Evolutionary conservation across 2,888 invertebrate genomes (phyloP).

Genomic region (Nymphalis c-album): DNA sequence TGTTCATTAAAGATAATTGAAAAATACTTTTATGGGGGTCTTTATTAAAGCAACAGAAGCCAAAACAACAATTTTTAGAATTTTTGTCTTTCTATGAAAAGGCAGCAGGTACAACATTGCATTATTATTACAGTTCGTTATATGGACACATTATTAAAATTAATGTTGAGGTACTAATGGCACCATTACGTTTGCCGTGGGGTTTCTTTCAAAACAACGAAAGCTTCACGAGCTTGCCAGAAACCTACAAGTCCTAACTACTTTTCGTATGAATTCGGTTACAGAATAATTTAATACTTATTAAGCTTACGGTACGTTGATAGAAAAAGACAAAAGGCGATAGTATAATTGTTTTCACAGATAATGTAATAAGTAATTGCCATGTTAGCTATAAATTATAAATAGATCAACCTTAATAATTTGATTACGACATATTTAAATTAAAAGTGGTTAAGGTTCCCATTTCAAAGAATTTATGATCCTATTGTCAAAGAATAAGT

Average conservation of each 20-base stretch:
- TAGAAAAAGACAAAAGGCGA: too few species aligned
- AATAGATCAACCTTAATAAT: conserved; percentile 69
- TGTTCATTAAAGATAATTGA: too few species aligned
- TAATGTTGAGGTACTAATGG: conserved; percentile 42
- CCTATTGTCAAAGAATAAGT: conserved; percentile 10
- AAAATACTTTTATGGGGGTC: too few species aligned
- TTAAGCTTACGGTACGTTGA: not conserved
- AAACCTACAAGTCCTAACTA: not conserved
- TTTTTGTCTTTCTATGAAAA: not conserved
- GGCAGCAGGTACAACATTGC: conserved; percentile 4
- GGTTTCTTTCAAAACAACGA: conserved; percentile 42
- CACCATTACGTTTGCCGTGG: conserved; percentile 43
- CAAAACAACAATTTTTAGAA: too few species aligned
- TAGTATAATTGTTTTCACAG: too few species aligned
- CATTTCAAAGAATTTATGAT: conserved; percentile 48
- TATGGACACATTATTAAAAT: conserved; percentile 36
- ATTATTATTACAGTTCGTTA: conserved; percentile 30
- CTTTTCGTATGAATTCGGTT: not conserved
- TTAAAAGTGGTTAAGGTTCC: conserved; percentile 68
- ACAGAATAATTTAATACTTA: not conserved
- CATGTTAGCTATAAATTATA: too few species aligned
- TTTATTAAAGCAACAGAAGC: too few species aligned
- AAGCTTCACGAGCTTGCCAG: not conserved
- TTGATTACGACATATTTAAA: conserved; percentile 76
- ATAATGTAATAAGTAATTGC: too few species aligned